Evolutionary conservation across 2,888 invertebrate genomes (phyloP).

Genomic region (Calameuta pallipes): DNA sequence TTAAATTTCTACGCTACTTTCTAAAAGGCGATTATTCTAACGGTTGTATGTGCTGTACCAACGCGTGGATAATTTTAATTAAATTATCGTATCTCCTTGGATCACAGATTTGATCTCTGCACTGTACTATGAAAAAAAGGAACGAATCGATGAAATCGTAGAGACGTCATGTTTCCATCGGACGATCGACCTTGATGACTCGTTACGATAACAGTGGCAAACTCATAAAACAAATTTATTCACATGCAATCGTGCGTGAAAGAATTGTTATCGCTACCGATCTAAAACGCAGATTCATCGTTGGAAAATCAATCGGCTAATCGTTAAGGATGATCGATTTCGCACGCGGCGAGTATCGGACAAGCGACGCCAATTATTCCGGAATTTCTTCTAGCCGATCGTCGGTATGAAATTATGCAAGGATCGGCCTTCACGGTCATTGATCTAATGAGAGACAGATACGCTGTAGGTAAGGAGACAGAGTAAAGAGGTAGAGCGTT

Average conservation of each 20-base stretch:
- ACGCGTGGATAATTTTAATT: not conserved
- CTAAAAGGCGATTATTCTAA: not conserved
- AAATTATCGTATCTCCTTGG: no score
- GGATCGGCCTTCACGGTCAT: conserved; percentile 41
- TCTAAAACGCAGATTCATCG: not conserved
- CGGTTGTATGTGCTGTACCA: not conserved
- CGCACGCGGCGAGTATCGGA: not conserved
- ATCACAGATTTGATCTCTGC: no score
- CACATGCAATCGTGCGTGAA: not conserved
- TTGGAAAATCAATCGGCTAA: not conserved
- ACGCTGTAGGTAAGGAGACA: not conserved
- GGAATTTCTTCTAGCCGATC: not conserved
- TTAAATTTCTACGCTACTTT: not conserved
- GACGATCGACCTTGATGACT: not conserved
- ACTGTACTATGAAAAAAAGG: not conserved
- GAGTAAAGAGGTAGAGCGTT: not conserved
- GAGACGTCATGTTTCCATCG: not conserved
- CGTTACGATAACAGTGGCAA: not conserved
- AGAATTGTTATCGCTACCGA: not conserved
- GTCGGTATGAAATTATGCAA: conserved; percentile 1
- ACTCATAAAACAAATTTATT: not conserved
- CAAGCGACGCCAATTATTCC: not conserved
- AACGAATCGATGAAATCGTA: not conserved
- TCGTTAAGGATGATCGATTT: not conserved
- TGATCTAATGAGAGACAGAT: conserved; percentile 16